These are phyloP conservation scores for Diabrotica balteata DNA, from an alignment of 2,888 invertebrate genomes.

Conservation along the genomic window DNA sequence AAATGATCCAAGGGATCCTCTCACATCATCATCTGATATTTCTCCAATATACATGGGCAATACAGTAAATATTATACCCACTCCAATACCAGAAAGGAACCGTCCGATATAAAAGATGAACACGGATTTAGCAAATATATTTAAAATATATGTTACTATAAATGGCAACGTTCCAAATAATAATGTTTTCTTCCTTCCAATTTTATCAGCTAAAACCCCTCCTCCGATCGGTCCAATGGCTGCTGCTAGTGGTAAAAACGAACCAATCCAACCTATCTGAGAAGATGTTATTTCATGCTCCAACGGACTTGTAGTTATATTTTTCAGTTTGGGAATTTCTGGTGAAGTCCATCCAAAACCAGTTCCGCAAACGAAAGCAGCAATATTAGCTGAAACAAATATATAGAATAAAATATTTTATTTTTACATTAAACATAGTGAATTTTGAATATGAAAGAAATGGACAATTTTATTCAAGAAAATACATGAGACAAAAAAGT, in stretches of 20 bases:
- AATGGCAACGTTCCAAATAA: constrained; percentile 72
- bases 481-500: no score
- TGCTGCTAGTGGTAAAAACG: constrained; percentile 63
- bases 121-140: constrained; percentile 51
- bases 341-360: constrained; percentile 63
- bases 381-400: constrained; percentile 60
- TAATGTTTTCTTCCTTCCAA: constrained; percentile 75
- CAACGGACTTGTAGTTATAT: constrained; percentile 53
- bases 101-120: constrained; percentile 56
- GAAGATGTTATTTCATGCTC: constrained; percentile 47
- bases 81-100: constrained; percentile 67
- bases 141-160: constrained; percentile 72
- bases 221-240: constrained; percentile 72
- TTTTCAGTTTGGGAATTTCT: constrained; percentile 53
- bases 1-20: constrained; percentile 84
- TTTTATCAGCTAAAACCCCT: constrained; percentile 70
- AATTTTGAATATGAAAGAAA: background rate
- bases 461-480: background rate
- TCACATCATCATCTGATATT: constrained; percentile 77
- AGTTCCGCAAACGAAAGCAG: constrained; percentile 60
- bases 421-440: background rate
- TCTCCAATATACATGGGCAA: constrained; percentile 89
- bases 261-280: constrained; percentile 65
- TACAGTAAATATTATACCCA: constrained; percentile 75
- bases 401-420: background rate